Evolutionary conservation across 1,140 invertebrate species (phyloP).

Genomic region (Diabrotica undecimpunctata): DNA sequence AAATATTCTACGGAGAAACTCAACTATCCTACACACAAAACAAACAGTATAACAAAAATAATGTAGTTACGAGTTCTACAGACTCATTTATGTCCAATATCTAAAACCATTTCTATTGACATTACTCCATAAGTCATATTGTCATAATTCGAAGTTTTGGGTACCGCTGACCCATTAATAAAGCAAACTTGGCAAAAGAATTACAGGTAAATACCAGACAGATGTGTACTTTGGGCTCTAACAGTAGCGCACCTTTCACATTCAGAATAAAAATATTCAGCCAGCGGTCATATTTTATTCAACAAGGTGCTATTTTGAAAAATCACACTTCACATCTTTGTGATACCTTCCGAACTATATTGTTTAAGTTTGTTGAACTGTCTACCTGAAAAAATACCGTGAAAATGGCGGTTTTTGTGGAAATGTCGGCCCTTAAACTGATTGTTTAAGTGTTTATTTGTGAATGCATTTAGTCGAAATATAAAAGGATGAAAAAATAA

Average conservation of each 20-base stretch:
- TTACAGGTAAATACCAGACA: slow-evolving; percentile 2
- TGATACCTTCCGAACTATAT: not conserved
- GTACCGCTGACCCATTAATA: not conserved
- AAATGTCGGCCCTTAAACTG: not conserved
- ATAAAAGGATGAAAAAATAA: no score
- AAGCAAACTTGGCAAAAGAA: not conserved
- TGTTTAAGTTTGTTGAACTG: not conserved
- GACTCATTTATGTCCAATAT: no score
- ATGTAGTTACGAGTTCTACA: no score
- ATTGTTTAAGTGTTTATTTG: no score
- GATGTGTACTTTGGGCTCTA: not conserved
- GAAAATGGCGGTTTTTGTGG: not conserved
- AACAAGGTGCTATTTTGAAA: slow-evolving; percentile 1
- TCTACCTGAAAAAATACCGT: not conserved
- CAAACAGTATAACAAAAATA: no score
- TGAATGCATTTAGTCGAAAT: no score
- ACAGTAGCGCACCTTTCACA: slow-evolving; percentile 1
- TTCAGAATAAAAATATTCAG: not conserved
- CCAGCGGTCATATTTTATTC: not conserved
- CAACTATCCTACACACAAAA: no score
- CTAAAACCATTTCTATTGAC: no score
- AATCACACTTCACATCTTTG: not conserved
- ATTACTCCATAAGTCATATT: no score
- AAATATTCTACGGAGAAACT: no score
- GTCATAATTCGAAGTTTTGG: not conserved